Conservation (phyloP, 1,140 invertebrate genomes). For the Leguminivora glycinivorella region DNA sequence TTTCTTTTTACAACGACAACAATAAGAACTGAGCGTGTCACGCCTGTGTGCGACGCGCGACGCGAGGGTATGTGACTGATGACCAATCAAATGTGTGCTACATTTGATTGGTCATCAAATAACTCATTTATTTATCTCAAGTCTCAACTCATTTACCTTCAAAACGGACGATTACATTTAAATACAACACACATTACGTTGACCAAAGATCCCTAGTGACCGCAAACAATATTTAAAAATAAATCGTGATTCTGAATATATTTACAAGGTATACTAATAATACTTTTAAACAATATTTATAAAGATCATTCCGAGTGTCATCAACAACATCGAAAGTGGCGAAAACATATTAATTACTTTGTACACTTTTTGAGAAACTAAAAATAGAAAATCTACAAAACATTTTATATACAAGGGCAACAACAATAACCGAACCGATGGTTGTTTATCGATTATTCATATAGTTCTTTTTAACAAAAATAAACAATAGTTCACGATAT, state of each 20-base stretch:
- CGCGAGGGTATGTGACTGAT: not conserved
- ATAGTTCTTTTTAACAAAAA: slow-evolving; percentile 47
- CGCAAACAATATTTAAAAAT: slow-evolving; percentile 50
- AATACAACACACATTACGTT: slow-evolving; percentile 17
- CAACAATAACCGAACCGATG: slow-evolving; percentile 66
- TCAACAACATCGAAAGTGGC: slow-evolving; percentile 50
- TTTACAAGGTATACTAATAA: slow-evolving; percentile 76
- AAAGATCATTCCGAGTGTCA: slow-evolving; percentile 57
- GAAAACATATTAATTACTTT: slow-evolving; percentile 68
- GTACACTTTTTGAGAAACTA: slow-evolving; percentile 71
- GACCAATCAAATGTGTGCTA: too few relatives aligned
- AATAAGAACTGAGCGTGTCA: not conserved
- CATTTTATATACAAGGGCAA: slow-evolving; percentile 73
- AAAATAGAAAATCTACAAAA: slow-evolving; percentile 76
- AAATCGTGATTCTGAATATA: slow-evolving; percentile 67
- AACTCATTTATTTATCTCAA: not conserved
- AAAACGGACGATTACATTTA: slow-evolving; percentile 17
- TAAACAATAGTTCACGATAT: slow-evolving; percentile 38
- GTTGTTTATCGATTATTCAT: slow-evolving; percentile 46
- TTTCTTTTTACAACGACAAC: not conserved
- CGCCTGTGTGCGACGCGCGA: not conserved
- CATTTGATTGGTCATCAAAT: not conserved
- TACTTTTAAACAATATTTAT: slow-evolving; percentile 77
- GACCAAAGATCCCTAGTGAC: slow-evolving; percentile 26
- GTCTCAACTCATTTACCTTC: not conserved